Conservation (phyloP, 2,113 vertebrate genomes). For the Tachysurus fulvidraco region DNA sequence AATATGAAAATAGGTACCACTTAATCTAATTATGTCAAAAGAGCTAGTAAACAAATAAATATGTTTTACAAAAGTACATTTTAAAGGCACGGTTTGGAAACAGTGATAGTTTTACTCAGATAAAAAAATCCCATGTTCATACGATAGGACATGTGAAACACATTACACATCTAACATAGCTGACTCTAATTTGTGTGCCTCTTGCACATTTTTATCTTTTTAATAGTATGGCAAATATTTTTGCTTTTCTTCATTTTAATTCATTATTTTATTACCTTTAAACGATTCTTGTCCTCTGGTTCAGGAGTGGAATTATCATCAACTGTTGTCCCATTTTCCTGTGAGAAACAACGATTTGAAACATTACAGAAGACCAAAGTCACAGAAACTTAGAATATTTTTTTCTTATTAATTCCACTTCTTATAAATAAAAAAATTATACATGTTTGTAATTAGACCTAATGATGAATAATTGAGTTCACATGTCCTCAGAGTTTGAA, state of each 20-base stretch:
- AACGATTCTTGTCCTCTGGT: conserved; percentile 73
- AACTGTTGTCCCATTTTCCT: conserved; percentile 64
- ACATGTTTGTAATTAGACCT: not conserved
- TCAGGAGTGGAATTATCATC: conserved; percentile 63
- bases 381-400: not conserved
- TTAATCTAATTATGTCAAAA: not conserved
- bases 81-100: conserved; percentile 1
- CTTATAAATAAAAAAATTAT: no score
- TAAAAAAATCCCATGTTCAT: conserved; percentile 27
- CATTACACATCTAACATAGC: not conserved
- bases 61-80: not conserved
- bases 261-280: conserved; percentile 77
- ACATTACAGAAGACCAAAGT: conserved; percentile 21
- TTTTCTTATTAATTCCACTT: not conserved
- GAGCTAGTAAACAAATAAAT: not conserved
- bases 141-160: conserved; percentile 23
- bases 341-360: conserved; percentile 62
- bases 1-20: not conserved
- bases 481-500: not conserved
- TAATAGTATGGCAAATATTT: not conserved
- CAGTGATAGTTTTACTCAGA: not conserved
- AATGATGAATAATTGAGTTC: not conserved
- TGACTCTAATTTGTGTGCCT: not conserved
- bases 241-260: not conserved
- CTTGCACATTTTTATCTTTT: not conserved